Percentiles rank a stretch among this genome's conserved stretches.
These are phyloP conservation scores for Glaucomys volans DNA, from an alignment of 2,113 vertebrate genomes.

Conservation along the genomic window DNA sequence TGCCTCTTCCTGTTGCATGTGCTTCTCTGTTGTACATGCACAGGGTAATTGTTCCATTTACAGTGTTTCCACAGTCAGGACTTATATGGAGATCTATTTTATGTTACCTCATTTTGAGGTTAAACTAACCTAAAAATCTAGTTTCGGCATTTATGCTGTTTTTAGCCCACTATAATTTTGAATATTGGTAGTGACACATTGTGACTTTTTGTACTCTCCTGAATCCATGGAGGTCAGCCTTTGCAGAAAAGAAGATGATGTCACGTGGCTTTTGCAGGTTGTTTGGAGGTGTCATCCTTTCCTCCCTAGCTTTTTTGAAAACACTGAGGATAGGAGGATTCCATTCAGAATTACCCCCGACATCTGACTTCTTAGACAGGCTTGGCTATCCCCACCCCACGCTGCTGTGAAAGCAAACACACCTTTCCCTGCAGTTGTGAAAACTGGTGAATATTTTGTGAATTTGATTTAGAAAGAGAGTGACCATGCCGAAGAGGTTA, in stretches of 20 bases:
- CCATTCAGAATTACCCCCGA: background rate
- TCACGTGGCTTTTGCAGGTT: background rate
- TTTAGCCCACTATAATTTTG: background rate
- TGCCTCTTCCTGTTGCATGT: background rate
- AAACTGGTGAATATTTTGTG: constrained; percentile 35
- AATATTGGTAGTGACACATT: background rate
- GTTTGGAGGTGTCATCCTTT: background rate
- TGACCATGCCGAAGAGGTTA: background rate
- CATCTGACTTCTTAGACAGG: background rate
- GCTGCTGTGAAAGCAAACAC: background rate
- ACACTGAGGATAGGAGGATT: background rate
- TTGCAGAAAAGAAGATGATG: background rate
- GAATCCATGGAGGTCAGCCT: background rate
- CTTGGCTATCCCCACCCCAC: background rate
- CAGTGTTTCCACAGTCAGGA: background rate
- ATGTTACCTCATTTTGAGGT: constrained; percentile 38
- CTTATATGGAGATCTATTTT: background rate
- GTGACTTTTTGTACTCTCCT: background rate
- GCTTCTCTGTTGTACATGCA: background rate
- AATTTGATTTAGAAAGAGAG: constrained; percentile 34
- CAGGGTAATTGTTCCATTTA: background rate
- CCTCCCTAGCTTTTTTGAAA: background rate
- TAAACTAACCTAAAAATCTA: constrained; percentile 39
- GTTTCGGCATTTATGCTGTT: background rate
- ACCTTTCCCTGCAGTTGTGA: background rate